Base-by-base conservation (phyloP, 2,888 invertebrate genomes). In the Ormia ochracea region DNA sequence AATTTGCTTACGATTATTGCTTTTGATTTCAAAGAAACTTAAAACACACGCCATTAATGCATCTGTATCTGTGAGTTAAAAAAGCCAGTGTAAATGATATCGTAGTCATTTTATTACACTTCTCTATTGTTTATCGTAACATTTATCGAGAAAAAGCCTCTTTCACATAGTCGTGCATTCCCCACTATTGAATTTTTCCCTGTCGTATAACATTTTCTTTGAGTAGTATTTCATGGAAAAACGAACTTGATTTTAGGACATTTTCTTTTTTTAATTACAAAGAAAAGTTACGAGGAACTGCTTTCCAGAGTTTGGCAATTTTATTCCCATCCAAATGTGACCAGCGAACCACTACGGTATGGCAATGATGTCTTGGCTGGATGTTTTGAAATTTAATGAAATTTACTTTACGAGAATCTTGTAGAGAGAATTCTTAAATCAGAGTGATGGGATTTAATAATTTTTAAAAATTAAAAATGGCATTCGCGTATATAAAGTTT, bases 1-100 rank as follows among this genome's bases (percentile, higher is more conserved):
- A 69, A 56, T 69, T 69, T 69, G 26, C 61, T 63, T 48, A 58
- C 38, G 31, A 63, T 69, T 76, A 63, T 63, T 48, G 69, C 61
- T 63, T 76, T 61, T 38, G 33, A 6, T 61, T 69, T 76, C 45
- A 69, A 43, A 69, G 52, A 76, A 76, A 61, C 69, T 26, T n/a
- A n/a, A n/a, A 48, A 66, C 17, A 50, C 17, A 56, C 50, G 6
- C 14, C 54, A 54, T 45, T 56, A 56, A 56, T 56, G 65, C 28
- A 65, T 48, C 26, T 65, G 19, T 65, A 54, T 63, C 54, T 54
- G n/a, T 19, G 0, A 14, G 54, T n/a, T 56, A 41, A 45, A 9
- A 52, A 17, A 41, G 23, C 28, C 50, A 31, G 58, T 59, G 54
- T 63, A 73, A 73, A 73, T 54, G 72, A 54, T 73, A 63, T 73